Evolutionary conservation across 2,797 vertebrate genomes (phyloP), one percentile per base, ranked within the genome.

Genomic region (Anabas testudineus): DNA sequence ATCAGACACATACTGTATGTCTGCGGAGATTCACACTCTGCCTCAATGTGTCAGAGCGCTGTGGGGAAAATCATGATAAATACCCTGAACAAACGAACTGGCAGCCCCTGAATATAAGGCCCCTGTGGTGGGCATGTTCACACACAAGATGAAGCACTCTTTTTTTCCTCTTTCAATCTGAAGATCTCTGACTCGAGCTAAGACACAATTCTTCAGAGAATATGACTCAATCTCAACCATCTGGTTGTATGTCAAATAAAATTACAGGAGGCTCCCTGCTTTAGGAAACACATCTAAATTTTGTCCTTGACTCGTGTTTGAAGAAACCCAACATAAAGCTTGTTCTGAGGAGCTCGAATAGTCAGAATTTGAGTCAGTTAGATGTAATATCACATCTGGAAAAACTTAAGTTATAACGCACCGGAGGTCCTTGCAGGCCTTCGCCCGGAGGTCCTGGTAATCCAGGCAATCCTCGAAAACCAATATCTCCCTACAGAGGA

Each of bases 391-490:
- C 24, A 76, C 41, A 30, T 49, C 4, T 43, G 10, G 54, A 61
- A 72, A 65, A 66, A 12, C 10, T 39, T 5, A 63, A 30, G 47
- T 47, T 54, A 30, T 57, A 14, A 45, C 52, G 48, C 95, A 97
- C 97, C 88, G 81, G 92, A 58, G 93, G 93, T 92, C 97, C 97
- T 91, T 94, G 95, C 22, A 95, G 67, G 32, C 97, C 97, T 93
- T 96, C 95, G 28, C 97, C 96, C 69, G 94, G 91, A 57, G 95
- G 93, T 80, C 97, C 97, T 0, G 93, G 85, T 49, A 82, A 88
- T 73, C 97, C 97, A 46, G 84, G 45, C 78, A 93, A 83, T 74
- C 97, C 97, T 82, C 96, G 91, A 48, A 92, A 95, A 37, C 97
- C 96, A 26, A 95, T 65, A 78, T 97, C 96, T 26, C 97, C 96